Conservation (phyloP, 1,140 invertebrate species). For the Goniozus legneri region DNA sequence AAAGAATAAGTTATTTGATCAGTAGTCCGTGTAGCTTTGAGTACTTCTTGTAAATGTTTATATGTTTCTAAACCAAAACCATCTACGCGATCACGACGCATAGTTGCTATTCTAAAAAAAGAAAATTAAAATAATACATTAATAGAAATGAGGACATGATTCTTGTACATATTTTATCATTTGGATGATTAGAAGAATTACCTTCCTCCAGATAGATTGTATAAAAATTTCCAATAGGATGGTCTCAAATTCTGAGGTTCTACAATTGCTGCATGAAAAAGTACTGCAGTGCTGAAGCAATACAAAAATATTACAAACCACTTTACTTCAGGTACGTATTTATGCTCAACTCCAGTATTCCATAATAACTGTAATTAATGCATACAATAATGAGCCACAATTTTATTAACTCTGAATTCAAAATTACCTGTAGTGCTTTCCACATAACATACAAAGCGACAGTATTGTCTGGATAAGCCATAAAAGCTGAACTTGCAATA, state of each 20-base stretch:
- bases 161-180: conserved; percentile 4
- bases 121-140: conserved; percentile 16
- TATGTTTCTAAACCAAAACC: conserved; percentile 56
- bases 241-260: conserved; percentile 75
- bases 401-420: conserved; percentile 9
- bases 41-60: conserved; percentile 47
- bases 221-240: conserved; percentile 83
- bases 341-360: conserved; percentile 57
- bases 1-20: conserved; percentile 36
- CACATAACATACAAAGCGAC: conserved; percentile 69
- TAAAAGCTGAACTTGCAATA: conserved; percentile 61
- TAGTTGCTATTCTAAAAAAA: conserved; percentile 56
- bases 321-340: conserved; percentile 60
- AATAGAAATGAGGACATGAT: conserved; percentile 8
- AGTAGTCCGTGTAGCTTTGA: conserved; percentile 42
- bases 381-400: too few relatives aligned
- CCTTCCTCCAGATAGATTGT: conserved; percentile 72
- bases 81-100: conserved; percentile 59
- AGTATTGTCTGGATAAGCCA: conserved; percentile 65
- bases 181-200: conserved; percentile 32
- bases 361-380: conserved; percentile 59
- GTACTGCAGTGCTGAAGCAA: conserved; percentile 71
- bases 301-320: conserved; percentile 70
- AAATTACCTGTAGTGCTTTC: conserved; percentile 65
- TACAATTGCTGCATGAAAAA: conserved; percentile 77